Evolutionary conservation across 1,140 invertebrate genomes (phyloP).

Genomic region (Callitettix versicolor): DNA sequence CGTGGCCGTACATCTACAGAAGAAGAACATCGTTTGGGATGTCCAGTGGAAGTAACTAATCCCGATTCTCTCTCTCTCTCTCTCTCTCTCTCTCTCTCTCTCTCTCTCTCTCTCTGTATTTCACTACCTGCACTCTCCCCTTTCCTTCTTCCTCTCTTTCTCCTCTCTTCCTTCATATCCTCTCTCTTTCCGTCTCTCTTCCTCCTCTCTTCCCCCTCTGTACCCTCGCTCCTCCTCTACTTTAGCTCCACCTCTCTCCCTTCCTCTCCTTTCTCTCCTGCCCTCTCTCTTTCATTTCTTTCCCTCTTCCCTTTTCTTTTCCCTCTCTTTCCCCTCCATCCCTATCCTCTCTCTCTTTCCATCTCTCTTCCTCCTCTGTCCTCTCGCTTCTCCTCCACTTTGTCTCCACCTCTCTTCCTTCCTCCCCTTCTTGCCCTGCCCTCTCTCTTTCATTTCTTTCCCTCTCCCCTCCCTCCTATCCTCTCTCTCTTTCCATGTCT

Average conservation of each 20-base stretch:
- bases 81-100: too few species aligned
- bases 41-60: too few species aligned
- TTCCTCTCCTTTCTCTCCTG: neutral
- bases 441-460: neutral
- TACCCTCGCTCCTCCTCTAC: too few species aligned
- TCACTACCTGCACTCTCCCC: neutral
- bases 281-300: neutral
- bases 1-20: too few species aligned
- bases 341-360: too few species aligned
- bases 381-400: neutral
- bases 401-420: too few species aligned
- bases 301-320: neutral
- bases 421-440: neutral
- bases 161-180: neutral
- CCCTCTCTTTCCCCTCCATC: neutral
- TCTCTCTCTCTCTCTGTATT: neutral
- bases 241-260: neutral
- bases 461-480: neutral
- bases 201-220: neutral
- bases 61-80: too few species aligned
- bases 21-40: too few species aligned
- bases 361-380: too few species aligned
- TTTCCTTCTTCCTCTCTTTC: too few species aligned
- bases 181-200: neutral
- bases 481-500: neutral